Evolutionary conservation across 92 coral and sea anemone species (phyloP).

Genomic region (Actinernus sp.): DNA sequence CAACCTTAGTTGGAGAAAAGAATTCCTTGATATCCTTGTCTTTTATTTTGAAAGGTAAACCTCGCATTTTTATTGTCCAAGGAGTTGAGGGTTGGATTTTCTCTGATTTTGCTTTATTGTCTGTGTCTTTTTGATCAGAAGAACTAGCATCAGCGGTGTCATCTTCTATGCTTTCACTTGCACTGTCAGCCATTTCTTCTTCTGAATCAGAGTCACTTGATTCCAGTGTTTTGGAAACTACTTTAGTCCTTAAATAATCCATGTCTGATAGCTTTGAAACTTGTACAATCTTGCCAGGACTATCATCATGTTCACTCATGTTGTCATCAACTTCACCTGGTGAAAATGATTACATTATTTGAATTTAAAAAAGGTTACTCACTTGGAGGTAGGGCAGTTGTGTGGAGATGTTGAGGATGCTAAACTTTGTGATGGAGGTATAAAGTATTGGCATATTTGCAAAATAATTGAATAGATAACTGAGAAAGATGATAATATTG

Average conservation of each 20-base stretch:
- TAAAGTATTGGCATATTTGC: no score
- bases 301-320: slow-evolving; percentile 16
- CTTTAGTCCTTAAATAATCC: slow-evolving; percentile 90
- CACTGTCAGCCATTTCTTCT: slow-evolving; percentile 2
- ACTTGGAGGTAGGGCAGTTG: no score
- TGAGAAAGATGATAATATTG: no score
- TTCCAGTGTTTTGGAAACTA: slow-evolving; percentile 29
- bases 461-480: no score
- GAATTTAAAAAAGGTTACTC: no score
- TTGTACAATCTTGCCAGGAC: slow-evolving; percentile 20
- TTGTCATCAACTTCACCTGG: no score
- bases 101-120: slow-evolving; percentile 9
- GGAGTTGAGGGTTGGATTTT: neutral
- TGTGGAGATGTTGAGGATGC: no score
- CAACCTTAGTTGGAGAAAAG: slow-evolving; percentile 77
- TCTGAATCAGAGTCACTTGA: neutral
- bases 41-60: slow-evolving; percentile 85
- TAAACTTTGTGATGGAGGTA: no score
- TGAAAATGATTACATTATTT: no score
- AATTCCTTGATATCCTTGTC: slow-evolving; percentile 82
- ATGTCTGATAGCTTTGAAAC: slow-evolving; percentile 78
- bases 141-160: slow-evolving; percentile 4
- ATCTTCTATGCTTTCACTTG: slow-evolving; percentile 14
- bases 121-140: slow-evolving; percentile 1
- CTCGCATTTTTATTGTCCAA: slow-evolving; percentile 93